Evolutionary conservation across 2,113 vertebrate species (phyloP).

Genomic region (Plotosus lineatus): DNA sequence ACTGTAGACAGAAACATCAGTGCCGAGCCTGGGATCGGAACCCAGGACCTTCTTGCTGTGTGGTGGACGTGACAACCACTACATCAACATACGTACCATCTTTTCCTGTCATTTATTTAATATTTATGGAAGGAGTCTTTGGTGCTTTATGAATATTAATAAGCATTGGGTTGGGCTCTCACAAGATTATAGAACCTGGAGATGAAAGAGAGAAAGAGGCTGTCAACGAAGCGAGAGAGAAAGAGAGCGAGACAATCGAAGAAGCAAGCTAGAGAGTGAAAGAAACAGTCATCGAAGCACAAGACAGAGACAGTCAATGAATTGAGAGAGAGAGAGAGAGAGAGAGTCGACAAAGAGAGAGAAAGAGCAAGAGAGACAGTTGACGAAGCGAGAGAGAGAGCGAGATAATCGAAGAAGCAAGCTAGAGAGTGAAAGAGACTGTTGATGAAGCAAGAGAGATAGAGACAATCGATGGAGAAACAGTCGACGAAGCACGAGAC

Average conservation of each 20-base stretch:
- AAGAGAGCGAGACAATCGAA: background rate
- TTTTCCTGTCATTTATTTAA: too few relatives aligned
- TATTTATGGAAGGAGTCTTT: background rate
- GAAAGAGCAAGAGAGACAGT: background rate
- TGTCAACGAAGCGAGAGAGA: background rate
- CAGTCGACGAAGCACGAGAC: too few relatives aligned
- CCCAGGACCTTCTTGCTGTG: too few relatives aligned
- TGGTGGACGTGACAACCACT: too few relatives aligned
- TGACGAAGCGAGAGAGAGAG: background rate
- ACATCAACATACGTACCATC: too few relatives aligned
- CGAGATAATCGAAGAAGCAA: background rate
- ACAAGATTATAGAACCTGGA: background rate
- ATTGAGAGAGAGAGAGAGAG: background rate
- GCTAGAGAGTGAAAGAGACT: background rate
- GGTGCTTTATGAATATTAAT: constrained; percentile 3
- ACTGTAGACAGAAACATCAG: too few relatives aligned
- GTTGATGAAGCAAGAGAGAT: too few relatives aligned
- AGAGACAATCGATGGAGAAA: background rate
- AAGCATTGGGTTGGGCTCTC: background rate
- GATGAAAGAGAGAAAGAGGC: background rate
- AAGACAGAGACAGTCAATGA: background rate
- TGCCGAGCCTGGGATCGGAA: too few relatives aligned
- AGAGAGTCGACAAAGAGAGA: too few relatives aligned
- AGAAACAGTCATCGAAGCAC: too few relatives aligned
- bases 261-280: background rate